phyloP scores from a whole-genome alignment of 1,140 invertebrate species.

The Megathymus violae region DNA sequence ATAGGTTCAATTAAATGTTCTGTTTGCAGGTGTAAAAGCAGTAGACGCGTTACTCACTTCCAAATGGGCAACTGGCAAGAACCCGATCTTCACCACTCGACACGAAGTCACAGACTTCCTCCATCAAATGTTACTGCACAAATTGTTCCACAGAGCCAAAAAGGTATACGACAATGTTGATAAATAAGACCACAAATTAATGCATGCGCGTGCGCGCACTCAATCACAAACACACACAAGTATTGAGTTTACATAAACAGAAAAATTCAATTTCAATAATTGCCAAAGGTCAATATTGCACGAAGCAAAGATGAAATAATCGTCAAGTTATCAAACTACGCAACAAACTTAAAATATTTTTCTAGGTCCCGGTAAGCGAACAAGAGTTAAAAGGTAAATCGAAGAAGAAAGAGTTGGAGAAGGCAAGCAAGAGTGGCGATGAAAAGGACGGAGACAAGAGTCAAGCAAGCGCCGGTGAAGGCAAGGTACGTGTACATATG shows the following conservation, averaged over 20 bases:
- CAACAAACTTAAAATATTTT: too few relatives aligned
- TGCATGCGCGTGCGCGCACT: too few relatives aligned
- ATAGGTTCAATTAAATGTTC: background rate
- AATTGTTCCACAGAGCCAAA: conserved; percentile 97
- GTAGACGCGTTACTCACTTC: conserved; percentile 96
- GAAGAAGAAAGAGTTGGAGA: conserved; percentile 87
- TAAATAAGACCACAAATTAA: too few relatives aligned
- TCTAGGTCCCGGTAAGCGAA: conserved; percentile 89
- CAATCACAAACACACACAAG: too few relatives aligned
- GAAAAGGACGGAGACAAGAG: conserved; percentile 83
- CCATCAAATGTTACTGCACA: conserved; percentile 94
- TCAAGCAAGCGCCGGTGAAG: conserved; percentile 77
- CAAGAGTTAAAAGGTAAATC: conserved; percentile 88
- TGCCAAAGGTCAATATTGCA: too few relatives aligned
- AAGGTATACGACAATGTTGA: too few relatives aligned
- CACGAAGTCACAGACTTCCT: conserved; percentile 92
- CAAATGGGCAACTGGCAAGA: conserved; percentile 93
- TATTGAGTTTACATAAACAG: too few relatives aligned
- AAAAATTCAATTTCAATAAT: too few relatives aligned
- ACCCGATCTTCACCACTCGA: conserved; percentile 92
- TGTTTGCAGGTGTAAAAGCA: conserved; percentile 89
- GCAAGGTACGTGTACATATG: conserved; percentile 55
- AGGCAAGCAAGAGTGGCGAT: conserved; percentile 82
- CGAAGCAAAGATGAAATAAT: too few relatives aligned
- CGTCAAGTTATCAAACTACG: too few relatives aligned